Evolutionary conservation across 2,797 vertebrate species (phyloP), one percentile per base, ranked within the genome.

Genomic region (Darevskia mixta): DNA sequence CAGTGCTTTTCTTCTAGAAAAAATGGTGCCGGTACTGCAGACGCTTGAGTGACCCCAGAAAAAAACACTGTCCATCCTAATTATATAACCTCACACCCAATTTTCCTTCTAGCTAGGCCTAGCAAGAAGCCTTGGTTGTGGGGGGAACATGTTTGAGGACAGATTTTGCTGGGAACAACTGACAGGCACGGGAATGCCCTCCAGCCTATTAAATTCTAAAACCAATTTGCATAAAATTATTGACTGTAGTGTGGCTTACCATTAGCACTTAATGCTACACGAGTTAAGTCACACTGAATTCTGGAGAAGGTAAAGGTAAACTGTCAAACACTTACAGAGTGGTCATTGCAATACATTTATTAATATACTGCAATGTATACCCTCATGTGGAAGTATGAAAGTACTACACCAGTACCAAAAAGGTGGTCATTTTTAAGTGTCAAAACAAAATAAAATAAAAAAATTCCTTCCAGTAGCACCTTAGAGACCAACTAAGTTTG

Each of bases 361-460:
- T 88, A 80, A 80, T 85, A 72, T 38, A 13, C 77, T 0, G 61
- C 11, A 18, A 61, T 49, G 88, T 41, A 0, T 43, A 35, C 93
- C 94, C 94, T 93, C 90, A 0, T 87, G 93, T 90, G 95, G 94
- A 86, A 10, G n/a, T 8, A 76, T 38, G 2, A 15, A 4, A 43
- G 64, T 84, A 94, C 29, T 93, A 86, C 94, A 93, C 3, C 13
- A 5, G 8, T n/a, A 1, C 2, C 1, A 64, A 0, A 49, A 10
- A 11, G 78, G 5, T 0, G 3, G 2, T 38, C 20, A 11, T 2
- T 1, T 4, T 0, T 38, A 15, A 86, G 13, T 41, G 5, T 49
- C n/a, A n/a, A n/a, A n/a, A n/a, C n/a, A n/a, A n/a, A n/a, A n/a
- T n/a, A n/a, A n/a, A n/a, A n/a, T n/a, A n/a, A n/a, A n/a, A n/a